Evolutionary conservation across 2,888 invertebrate genomes (phyloP).

Genomic region (Drosophila ochracea): DNA sequence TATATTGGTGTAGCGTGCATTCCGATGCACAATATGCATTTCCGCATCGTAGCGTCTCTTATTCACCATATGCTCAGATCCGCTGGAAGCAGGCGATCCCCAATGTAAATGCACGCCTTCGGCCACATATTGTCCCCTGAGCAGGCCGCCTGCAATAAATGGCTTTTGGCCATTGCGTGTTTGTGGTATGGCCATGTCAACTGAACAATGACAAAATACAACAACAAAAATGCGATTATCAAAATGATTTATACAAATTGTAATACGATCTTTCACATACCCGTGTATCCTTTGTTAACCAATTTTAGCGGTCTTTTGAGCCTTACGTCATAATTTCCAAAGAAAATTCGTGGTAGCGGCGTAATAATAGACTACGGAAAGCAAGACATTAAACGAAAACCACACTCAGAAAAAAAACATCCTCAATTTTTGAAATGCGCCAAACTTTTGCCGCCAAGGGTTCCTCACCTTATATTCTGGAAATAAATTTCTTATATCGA

Average conservation of each 20-base stretch:
- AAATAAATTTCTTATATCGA: neutral
- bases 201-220: slow-evolving; percentile 39
- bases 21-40: slow-evolving; percentile 89
- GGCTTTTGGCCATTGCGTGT: slow-evolving; percentile 67
- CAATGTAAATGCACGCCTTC: slow-evolving; percentile 88
- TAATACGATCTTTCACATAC: slow-evolving; percentile 41
- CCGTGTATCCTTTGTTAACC: slow-evolving; percentile 89
- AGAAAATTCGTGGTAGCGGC: slow-evolving; percentile 63
- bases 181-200: slow-evolving; percentile 62
- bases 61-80: slow-evolving; percentile 86
- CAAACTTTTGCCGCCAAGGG: neutral
- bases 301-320: slow-evolving; percentile 87
- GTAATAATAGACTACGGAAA: slow-evolving; percentile 55
- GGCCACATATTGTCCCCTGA: slow-evolving; percentile 66
- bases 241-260: neutral
- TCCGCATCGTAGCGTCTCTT: slow-evolving; percentile 87
- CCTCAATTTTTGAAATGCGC: neutral
- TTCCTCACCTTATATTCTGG: neutral
- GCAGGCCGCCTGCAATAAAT: slow-evolving; percentile 67
- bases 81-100: slow-evolving; percentile 88
- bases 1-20: slow-evolving; percentile 86
- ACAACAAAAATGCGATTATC: neutral
- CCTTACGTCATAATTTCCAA: slow-evolving; percentile 87
- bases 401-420: neutral
- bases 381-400: slow-evolving; percentile 4